Base-by-base conservation (phyloP, 2,113 vertebrate species). In the Cololabis saira region DNA sequence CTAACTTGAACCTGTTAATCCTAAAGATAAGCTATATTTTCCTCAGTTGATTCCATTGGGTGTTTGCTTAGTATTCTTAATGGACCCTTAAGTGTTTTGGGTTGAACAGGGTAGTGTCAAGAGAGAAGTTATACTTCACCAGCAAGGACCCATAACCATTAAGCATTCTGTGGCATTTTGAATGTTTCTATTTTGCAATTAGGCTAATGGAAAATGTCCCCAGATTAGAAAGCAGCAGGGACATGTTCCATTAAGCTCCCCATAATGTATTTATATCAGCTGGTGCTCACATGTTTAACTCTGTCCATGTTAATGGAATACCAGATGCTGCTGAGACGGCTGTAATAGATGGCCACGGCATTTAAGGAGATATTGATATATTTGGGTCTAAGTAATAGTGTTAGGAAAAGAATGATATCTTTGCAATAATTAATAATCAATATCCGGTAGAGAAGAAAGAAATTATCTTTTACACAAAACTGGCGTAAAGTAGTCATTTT, bases 121-220 rank as follows among this genome's bases (percentile, higher is more conserved):
- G 16, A 72, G 33, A 67, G n/a, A 50, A 22, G 37, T 56, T 56
- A 37, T 43, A 17, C 62, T 78, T 76, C 54, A 55, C 41, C 41
- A 14, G 57, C 27, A 51, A 47, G 61, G 24, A 54, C 51, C 50
- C 62, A 47, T 67, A 61, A 49, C 52, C 51, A 76, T 79, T 61
- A 73, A 72, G 74, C 83, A 76, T 84, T 71, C 61, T 66, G 61
- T 90, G 74, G 51, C 76, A 76, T 92, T 84, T 67, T 78, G 12
- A 74, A 68, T 68, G 58, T 51, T 75, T 84, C 19, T 74, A 17
- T 82, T 78, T 78, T 82, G 91, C 87, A 88, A 90, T 90, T 92
- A 74, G 79, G 61, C 65, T 89, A 91, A 88, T 81, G 87, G 87
- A 77, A 79, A 30, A 66, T 83, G 74, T 86, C 85, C 83, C 90